Percentiles rank a stretch among this genome's conserved stretches.
phyloP scores from a whole-genome alignment of 2,888 invertebrate genomes.

The Drosophila suboccidentalis region DNA sequence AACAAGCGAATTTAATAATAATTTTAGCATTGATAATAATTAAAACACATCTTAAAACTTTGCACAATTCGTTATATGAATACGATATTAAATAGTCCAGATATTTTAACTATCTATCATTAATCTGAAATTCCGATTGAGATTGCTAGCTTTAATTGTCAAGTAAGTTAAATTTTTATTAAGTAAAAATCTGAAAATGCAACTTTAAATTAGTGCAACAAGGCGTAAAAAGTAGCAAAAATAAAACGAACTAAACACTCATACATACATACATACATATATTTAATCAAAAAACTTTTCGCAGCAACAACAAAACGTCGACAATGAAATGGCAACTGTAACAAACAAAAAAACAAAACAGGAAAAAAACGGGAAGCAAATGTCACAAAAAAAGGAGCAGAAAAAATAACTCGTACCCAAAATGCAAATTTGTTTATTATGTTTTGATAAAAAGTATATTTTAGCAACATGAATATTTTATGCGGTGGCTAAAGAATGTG shows the following conservation, averaged over 20 bases:
- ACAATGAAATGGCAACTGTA: conserved; percentile 37
- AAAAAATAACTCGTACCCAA: conserved; percentile 25
- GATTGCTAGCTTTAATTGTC: neutral
- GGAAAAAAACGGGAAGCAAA: conserved; percentile 15
- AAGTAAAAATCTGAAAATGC: conserved; percentile 23
- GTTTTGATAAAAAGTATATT: conserved; percentile 69
- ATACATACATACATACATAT: conserved; percentile 5
- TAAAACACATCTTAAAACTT: neutral
- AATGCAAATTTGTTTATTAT: conserved; percentile 81
- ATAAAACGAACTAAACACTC: conserved; percentile 24
- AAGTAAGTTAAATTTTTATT: conserved; percentile 12
- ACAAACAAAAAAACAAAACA: conserved; percentile 19
- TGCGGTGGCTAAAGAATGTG: conserved; percentile 40
- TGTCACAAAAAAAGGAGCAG: conserved; percentile 19
- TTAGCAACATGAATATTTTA: conserved; percentile 70
- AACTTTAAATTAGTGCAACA: conserved; percentile 47
- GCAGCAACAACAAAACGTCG: conserved; percentile 24
- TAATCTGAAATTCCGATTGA: too few relatives aligned
- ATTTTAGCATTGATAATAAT: neutral
- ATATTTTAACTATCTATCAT: too few relatives aligned
- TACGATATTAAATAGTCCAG: neutral
- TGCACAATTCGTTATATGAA: neutral
- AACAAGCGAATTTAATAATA: neutral
- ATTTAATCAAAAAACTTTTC: conserved; percentile 73
- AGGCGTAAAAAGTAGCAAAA: conserved; percentile 30